Percentiles rank a stretch among this genome's conserved stretches.
Evolutionary conservation across 1,140 invertebrate genomes (phyloP).

Genomic region (Ceratoteleas bidentatus): DNA sequence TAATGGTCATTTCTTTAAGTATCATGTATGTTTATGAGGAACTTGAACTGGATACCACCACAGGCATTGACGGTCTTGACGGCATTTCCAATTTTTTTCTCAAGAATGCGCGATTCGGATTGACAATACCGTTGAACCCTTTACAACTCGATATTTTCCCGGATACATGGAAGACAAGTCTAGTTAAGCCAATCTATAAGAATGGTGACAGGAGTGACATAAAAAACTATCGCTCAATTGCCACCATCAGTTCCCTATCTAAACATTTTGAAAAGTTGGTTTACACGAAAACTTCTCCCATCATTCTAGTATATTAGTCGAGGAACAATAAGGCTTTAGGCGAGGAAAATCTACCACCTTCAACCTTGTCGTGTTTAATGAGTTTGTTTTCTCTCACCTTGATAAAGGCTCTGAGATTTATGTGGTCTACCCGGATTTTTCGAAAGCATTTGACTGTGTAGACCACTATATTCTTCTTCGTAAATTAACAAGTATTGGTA

Average conservation of each 20-base stretch:
- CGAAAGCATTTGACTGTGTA: not conserved
- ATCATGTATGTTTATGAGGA: not conserved
- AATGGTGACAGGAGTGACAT: not conserved
- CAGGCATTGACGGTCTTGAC: not conserved
- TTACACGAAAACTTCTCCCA: not conserved
- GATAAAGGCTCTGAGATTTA: not conserved
- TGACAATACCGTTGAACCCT: not conserved
- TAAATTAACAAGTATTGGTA: not conserved
- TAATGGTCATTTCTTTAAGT: not conserved
- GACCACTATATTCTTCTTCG: not conserved
- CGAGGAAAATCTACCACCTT: not conserved
- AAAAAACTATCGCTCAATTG: not conserved
- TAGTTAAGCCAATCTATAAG: not conserved
- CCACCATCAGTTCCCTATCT: not conserved
- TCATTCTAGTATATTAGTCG: not conserved
- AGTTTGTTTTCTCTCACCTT: not conserved
- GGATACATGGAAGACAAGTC: not conserved
- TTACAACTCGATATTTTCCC: not conserved
- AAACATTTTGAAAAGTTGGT: not conserved
- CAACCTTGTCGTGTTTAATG: not conserved
- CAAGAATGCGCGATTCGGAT: not conserved
- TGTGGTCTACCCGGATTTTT: not conserved
- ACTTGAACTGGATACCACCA: not conserved
- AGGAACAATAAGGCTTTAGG: not conserved
- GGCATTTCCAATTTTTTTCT: not conserved